These are phyloP conservation scores for Pelobates fuscus DNA, from an alignment of 2,113 vertebrate genomes.

Conservation along the genomic window DNA sequence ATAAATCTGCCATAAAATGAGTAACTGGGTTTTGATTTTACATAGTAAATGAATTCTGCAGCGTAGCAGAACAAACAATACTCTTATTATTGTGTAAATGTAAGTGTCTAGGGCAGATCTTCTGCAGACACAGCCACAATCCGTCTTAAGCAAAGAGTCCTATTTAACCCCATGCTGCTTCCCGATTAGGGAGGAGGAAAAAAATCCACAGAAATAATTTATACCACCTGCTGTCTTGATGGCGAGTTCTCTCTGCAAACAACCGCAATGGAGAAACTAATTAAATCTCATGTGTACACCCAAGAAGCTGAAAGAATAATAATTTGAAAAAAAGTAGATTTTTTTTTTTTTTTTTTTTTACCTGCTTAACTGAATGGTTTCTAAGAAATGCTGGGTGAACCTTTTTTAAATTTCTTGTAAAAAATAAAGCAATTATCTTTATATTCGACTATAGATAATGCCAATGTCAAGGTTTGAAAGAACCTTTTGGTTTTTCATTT, in stretches of 20 bases:
- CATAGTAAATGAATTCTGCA: constrained; percentile 52
- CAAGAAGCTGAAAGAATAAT: constrained; percentile 35
- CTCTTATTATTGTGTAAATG: constrained; percentile 45
- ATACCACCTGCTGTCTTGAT: constrained; percentile 54
- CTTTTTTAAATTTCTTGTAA: constrained; percentile 20
- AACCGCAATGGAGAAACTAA: constrained; percentile 21
- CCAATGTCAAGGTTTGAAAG: constrained; percentile 14
- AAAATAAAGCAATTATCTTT: constrained; percentile 18
- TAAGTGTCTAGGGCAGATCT: constrained; percentile 56
- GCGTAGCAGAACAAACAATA: constrained; percentile 59
- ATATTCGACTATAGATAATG: constrained; percentile 16
- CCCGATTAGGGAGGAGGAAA: constrained; percentile 59
- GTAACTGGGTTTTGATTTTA: constrained; percentile 60
- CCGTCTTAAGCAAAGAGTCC: constrained; percentile 56
- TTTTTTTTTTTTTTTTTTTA: neutral
- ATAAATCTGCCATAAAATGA: constrained; percentile 62
- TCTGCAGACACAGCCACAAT: constrained; percentile 52
- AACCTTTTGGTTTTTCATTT: constrained; percentile 26
- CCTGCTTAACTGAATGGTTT: neutral
- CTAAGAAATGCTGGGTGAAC: neutral
- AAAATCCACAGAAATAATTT: constrained; percentile 57
- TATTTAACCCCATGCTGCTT: constrained; percentile 62
- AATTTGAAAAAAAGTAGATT: neutral
- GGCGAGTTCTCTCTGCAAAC: constrained; percentile 50
- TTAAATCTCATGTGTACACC: constrained; percentile 48